phyloP scores from a whole-genome alignment of 2,113 vertebrate species.

The Xyrauchen texanus region DNA sequence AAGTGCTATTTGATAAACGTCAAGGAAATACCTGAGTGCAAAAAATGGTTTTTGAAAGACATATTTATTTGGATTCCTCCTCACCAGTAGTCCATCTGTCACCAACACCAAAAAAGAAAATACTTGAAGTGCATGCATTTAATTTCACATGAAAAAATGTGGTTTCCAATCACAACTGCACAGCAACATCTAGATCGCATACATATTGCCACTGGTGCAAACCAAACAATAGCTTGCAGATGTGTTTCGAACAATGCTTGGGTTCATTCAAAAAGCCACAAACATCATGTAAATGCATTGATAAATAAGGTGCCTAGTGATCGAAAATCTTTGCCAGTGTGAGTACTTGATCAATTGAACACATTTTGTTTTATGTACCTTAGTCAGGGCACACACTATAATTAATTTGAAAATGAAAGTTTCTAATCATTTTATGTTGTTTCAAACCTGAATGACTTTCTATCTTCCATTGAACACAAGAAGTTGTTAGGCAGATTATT shows the following conservation, averaged over 20 bases:
- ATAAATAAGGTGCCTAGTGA: neutral
- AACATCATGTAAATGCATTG: neutral
- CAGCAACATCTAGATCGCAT: neutral
- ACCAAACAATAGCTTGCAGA: too few species aligned
- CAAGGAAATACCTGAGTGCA: constrained; percentile 25
- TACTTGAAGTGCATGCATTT: neutral
- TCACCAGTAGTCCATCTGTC: constrained; percentile 5
- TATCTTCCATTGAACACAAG: too few species aligned
- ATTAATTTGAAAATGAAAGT: too few species aligned
- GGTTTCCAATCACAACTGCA: neutral
- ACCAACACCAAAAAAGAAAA: neutral
- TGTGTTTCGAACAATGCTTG: neutral
- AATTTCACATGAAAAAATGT: neutral
- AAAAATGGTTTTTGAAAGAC: neutral
- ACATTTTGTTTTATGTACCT: too few species aligned
- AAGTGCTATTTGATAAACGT: constrained; percentile 26
- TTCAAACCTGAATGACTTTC: too few species aligned
- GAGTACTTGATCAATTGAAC: neutral
- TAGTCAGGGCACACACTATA: too few species aligned
- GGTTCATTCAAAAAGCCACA: constrained; percentile 3
- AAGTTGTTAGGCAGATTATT: too few species aligned
- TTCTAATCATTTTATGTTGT: too few species aligned
- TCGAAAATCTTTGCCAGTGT: neutral
- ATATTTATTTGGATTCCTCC: neutral
- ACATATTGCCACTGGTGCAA: too few species aligned